phyloP scores from a whole-genome alignment of 2,888 invertebrate genomes.

The Leucoma salicis region DNA sequence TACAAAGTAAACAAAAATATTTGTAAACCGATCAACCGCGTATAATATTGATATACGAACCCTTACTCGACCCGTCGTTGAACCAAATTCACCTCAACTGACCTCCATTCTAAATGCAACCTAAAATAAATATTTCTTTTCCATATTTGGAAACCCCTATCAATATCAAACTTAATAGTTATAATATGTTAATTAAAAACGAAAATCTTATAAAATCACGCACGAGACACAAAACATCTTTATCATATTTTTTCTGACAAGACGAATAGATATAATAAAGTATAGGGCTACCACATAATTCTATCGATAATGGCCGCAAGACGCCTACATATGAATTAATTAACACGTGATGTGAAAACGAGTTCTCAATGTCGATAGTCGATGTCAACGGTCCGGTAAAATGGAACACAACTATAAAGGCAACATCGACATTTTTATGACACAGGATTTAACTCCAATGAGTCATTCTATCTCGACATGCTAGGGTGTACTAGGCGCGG shows the following conservation, averaged over 20 bases:
- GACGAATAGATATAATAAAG: conserved; percentile 66
- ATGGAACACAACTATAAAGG: conserved; percentile 68
- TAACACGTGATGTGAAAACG: conserved; percentile 72
- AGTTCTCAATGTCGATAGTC: conserved; percentile 58
- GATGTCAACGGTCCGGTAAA: conserved; percentile 62
- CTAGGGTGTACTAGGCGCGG: conserved; percentile 52
- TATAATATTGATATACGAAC: background rate
- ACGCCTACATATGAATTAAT: conserved; percentile 78
- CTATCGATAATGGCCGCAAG: conserved; percentile 69
- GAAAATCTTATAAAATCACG: conserved; percentile 47
- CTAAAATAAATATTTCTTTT: conserved; percentile 29
- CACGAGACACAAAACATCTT: conserved; percentile 52
- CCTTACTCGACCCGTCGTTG: conserved; percentile 2
- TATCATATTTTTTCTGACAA: conserved; percentile 60
- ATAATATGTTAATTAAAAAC: conserved; percentile 46
- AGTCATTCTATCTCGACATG: conserved; percentile 58
- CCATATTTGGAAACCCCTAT: conserved; percentile 38
- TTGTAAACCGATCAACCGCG: too few relatives aligned
- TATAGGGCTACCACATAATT: conserved; percentile 74
- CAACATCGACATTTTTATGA: conserved; percentile 64
- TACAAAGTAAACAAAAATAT: too few relatives aligned
- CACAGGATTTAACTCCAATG: conserved; percentile 64
- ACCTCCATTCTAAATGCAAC: conserved; percentile 2
- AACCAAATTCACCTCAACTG: background rate
- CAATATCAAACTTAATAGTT: conserved; percentile 32